phyloP scores from a whole-genome alignment of 1,140 invertebrate genomes.

The Physella acuta region DNA sequence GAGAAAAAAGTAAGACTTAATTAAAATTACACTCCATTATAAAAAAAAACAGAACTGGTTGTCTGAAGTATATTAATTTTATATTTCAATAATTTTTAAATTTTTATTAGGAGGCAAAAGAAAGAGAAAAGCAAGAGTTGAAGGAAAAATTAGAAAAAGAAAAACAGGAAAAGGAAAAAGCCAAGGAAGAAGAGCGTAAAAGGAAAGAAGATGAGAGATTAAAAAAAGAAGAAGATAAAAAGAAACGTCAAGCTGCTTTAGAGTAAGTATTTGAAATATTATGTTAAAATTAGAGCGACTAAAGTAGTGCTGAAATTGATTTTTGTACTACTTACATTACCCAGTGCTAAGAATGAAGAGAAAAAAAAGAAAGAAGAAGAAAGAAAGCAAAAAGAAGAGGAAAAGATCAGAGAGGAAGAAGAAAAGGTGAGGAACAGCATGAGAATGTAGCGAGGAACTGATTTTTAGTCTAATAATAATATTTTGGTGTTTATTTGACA shows the following conservation, averaged over 20 bases:
- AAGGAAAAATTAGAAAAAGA: slow-evolving; percentile 23
- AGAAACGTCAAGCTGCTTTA: slow-evolving; percentile 14
- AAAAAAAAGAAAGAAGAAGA: slow-evolving; percentile 23
- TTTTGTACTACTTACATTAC: not conserved
- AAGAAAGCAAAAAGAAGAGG: slow-evolving; percentile 17
- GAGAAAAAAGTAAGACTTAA: slow-evolving; percentile 18
- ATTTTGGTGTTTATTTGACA: not conserved
- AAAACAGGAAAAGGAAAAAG: slow-evolving; percentile 13
- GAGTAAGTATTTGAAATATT: slow-evolving; percentile 25
- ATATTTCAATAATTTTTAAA: not conserved
- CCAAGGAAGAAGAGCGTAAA: slow-evolving; percentile 18
- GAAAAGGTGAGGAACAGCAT: slow-evolving; percentile 1
- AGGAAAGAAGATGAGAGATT: slow-evolving; percentile 18
- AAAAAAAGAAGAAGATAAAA: slow-evolving; percentile 18
- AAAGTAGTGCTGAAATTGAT: not conserved
- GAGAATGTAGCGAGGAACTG: not conserved
- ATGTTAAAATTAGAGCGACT: too few relatives aligned
- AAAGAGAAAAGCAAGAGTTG: slow-evolving; percentile 18
- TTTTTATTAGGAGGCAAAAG: slow-evolving; percentile 20
- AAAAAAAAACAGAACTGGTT: too few relatives aligned
- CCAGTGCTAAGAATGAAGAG: slow-evolving; percentile 21
- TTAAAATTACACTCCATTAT: not conserved
- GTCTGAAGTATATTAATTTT: not conserved
- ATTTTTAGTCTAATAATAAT: not conserved
- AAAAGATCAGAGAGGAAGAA: slow-evolving; percentile 17